Evolutionary conservation across 1,140 invertebrate species (phyloP), one percentile per base, ranked within the genome.

Genomic region (Drosophila novamexicana): DNA sequence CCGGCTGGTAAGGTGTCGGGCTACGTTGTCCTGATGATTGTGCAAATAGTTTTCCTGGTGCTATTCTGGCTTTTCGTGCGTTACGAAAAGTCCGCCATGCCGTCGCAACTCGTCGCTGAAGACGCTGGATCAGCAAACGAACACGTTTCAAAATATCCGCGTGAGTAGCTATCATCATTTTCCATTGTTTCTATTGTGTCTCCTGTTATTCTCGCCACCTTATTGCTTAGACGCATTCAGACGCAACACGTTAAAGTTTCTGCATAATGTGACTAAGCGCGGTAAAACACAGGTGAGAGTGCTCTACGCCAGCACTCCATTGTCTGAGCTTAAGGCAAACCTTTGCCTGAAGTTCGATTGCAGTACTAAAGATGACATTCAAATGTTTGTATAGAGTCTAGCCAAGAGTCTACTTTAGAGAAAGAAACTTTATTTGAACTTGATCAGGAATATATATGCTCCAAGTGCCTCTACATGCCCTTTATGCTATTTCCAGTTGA

Each of bases 11-110:
- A 91, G 77, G 84, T 91, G 65, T 89, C 91, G 75, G 92, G 92
- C 64, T 92, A 88, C 67, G 62, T 92, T 63, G 76, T 68, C 79
- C 86, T 92, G 69, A 79, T 92, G 75, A 85, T 83, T 89, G 85
- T 93, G 82, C 92, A 93, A 92, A 91, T 93, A 77, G 79, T 91
- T 73, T 89, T 93, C 59, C 74, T 93, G 63, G 75, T 86, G 34
- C 75, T 92, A 58, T 93, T 84, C 79, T 92, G 90, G 86, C 57
- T 92, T 74, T 93, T 91, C 81, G 92, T 92, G 82, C 91, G 90
- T 79, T 93, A 93, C 73, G 80, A 89, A 62, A 82, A 92, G 75
- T 79, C 82, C 65, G 78, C 79, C n/a, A 36, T 81, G 40, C 89
- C 91, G 22, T 59, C 63, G 57, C 75, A 81, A 66, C 66, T 80